Evolutionary conservation across 1,140 invertebrate species (phyloP).

Genomic region (Babylonia areolata): DNA sequence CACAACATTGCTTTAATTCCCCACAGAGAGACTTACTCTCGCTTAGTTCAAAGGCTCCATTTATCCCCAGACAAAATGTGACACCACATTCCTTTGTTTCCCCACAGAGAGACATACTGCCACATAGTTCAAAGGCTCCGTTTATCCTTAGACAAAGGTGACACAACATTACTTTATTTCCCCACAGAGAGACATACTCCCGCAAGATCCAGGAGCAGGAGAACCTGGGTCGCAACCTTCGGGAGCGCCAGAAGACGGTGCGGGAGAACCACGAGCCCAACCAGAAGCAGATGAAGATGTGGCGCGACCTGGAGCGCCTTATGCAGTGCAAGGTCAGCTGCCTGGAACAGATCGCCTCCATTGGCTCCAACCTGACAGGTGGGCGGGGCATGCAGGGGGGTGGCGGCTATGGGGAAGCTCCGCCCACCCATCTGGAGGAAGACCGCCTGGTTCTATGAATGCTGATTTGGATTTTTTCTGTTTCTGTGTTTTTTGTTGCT

Average conservation of each 20-base stretch:
- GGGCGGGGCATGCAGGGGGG: background rate
- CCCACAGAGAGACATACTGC: too few species aligned
- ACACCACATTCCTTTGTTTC: too few species aligned
- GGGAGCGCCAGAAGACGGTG: conserved; percentile 81
- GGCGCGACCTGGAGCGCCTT: conserved; percentile 80
- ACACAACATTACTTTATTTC: background rate
- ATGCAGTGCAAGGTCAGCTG: conserved; percentile 76
- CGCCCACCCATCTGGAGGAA: conserved; percentile 62
- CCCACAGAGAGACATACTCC: conserved; percentile 76
- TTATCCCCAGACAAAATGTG: too few species aligned
- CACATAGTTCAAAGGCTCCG: too few species aligned
- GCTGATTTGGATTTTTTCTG: background rate
- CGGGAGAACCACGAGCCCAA: conserved; percentile 79
- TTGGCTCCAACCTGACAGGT: conserved; percentile 38
- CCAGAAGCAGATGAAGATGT: conserved; percentile 82
- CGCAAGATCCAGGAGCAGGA: conserved; percentile 80
- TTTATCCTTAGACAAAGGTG: too few species aligned
- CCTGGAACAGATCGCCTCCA: conserved; percentile 53
- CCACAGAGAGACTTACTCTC: too few species aligned
- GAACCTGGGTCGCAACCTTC: conserved; percentile 78
- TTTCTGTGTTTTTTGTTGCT: background rate
- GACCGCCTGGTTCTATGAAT: conserved; percentile 64
- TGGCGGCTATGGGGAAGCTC: conserved; percentile 55
- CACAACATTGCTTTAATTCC: too few species aligned
- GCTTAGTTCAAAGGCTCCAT: too few species aligned